phyloP scores from a whole-genome alignment of 2,113 vertebrate species.

The Syngnathus floridae region DNA sequence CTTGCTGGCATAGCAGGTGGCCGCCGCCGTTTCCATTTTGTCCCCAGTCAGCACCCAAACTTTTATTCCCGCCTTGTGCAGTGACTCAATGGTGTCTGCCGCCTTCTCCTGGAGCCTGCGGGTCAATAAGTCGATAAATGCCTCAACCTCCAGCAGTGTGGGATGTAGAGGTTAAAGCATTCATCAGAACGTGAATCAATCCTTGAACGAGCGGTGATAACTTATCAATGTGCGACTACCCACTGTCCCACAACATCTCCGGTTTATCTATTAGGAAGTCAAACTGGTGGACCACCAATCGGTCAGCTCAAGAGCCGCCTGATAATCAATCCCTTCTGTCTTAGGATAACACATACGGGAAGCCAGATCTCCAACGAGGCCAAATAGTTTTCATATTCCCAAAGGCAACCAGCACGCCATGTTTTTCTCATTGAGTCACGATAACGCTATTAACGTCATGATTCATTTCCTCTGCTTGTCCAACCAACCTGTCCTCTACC shows the following conservation, averaged over 20 bases:
- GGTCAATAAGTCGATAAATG: constrained; percentile 38
- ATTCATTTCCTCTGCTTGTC: constrained; percentile 29
- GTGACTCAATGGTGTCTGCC: constrained; percentile 90
- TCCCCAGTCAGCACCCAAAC: constrained; percentile 99
- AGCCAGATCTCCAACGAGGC: not conserved
- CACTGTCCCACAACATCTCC: constrained; percentile 23
- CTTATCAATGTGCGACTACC: constrained; percentile 44
- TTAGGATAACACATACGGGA: too few species aligned
- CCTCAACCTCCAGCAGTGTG: constrained; percentile 15
- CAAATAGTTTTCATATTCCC: not conserved
- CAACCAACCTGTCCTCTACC: constrained; percentile 87
- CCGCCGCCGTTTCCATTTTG: constrained; percentile 97
- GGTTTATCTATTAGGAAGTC: constrained; percentile 41
- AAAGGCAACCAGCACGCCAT: not conserved
- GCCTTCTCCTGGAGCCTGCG: constrained; percentile 93
- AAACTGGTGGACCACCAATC: constrained; percentile 32
- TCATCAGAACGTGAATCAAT: constrained; percentile 45
- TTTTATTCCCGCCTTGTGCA: constrained; percentile 96
- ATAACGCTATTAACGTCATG: constrained; percentile 26
- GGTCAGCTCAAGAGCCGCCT: constrained; percentile 21
- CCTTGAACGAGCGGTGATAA: constrained; percentile 43
- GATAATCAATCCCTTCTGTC: constrained; percentile 13
- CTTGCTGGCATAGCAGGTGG: constrained; percentile 94
- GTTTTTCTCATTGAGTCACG: constrained; percentile 26
- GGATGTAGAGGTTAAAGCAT: constrained; percentile 13